Evolutionary conservation across 1,140 invertebrate genomes (phyloP).

Genomic region (Drosophila bocqueti): DNA sequence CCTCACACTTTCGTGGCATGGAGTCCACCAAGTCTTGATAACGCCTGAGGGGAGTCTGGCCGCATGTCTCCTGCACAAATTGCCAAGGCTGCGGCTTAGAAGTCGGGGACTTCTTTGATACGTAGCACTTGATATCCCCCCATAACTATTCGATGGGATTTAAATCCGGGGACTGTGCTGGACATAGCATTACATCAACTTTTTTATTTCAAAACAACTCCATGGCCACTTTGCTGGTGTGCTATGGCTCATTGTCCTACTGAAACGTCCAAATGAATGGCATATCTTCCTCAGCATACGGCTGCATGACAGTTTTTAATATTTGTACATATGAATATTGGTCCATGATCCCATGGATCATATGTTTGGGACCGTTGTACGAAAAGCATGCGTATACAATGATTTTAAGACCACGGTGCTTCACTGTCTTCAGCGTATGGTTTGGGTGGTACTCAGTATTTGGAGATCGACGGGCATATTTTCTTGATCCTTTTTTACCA

Average conservation of each 20-base stretch:
- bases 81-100: constrained; percentile 3
- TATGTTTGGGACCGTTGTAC: constrained; percentile 3
- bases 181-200: neutral
- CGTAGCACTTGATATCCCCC: neutral
- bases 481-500: neutral
- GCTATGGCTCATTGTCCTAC: neutral
- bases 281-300: too few relatives aligned
- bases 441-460: neutral
- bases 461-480: neutral
- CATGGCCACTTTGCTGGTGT: neutral
- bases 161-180: neutral
- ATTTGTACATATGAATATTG: neutral
- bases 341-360: constrained; percentile 2
- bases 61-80: neutral
- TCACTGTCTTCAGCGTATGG: neutral
- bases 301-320: neutral
- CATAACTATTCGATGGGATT: constrained; percentile 1
- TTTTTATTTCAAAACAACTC: neutral
- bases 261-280: neutral
- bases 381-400: constrained; percentile 1
- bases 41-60: neutral
- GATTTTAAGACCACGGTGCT: constrained; percentile 7
- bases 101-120: neutral
- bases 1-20: constrained; percentile 1
- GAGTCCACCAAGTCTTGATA: constrained; percentile 8